phyloP scores from a whole-genome alignment of 2,797 vertebrate genomes.

The Clarias platycephalus region DNA sequence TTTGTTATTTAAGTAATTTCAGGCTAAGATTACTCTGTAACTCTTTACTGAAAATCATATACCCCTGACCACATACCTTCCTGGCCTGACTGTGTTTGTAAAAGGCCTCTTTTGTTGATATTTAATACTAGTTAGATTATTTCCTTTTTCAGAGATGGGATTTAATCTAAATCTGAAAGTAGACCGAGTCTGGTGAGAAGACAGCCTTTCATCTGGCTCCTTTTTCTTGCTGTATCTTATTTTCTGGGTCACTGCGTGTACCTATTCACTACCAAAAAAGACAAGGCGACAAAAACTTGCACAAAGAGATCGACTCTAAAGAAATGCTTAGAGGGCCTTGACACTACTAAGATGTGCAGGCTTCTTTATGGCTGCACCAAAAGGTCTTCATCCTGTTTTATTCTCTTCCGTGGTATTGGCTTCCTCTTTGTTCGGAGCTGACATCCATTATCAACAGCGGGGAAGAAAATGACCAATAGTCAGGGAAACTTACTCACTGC shows the following conservation, averaged over 20 bases:
- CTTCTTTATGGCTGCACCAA: background rate
- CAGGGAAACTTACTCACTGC: background rate
- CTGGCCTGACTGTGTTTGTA: background rate
- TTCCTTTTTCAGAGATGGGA: slow-evolving; percentile 32
- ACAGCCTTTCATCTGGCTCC: slow-evolving; percentile 27
- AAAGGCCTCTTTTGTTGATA: background rate
- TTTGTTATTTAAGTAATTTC: background rate
- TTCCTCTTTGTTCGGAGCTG: background rate
- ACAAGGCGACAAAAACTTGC: background rate
- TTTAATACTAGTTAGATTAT: slow-evolving; percentile 33
- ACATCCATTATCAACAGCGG: background rate
- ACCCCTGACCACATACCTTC: background rate
- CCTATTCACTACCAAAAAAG: slow-evolving; percentile 19
- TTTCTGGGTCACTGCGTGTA: slow-evolving; percentile 42
- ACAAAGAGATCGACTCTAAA: slow-evolving; percentile 5
- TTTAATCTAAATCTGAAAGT: slow-evolving; percentile 43
- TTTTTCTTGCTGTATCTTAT: slow-evolving; percentile 37
- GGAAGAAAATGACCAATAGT: slow-evolving; percentile 1
- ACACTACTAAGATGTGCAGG: slow-evolving; percentile 9
- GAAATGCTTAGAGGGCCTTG: slow-evolving; percentile 20
- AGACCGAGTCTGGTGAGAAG: slow-evolving; percentile 12
- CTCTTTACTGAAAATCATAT: background rate
- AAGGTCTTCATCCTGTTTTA: slow-evolving; percentile 16
- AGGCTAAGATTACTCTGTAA: background rate
- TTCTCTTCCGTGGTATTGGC: background rate